Conservation (phyloP, 2,888 invertebrate species). For the Apeira syringaria region DNA sequence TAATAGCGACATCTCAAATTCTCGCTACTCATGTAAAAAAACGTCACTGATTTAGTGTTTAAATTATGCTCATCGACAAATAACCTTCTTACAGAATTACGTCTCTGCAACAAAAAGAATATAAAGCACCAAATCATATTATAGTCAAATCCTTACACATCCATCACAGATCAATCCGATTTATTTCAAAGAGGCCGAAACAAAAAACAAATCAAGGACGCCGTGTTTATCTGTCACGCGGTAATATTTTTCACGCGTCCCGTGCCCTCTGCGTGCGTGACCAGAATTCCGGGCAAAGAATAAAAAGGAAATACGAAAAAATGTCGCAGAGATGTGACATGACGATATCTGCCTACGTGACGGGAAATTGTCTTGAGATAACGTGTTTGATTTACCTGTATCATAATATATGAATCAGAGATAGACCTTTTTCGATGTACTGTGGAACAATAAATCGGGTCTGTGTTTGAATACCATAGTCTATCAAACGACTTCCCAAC, state of each 20-base stretch:
- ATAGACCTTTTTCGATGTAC: not conserved
- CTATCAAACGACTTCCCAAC: too few relatives aligned
- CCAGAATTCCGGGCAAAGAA: slow-evolving; percentile 41
- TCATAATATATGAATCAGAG: slow-evolving; percentile 2
- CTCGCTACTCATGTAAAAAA: too few relatives aligned
- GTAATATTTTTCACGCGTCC: slow-evolving; percentile 58
- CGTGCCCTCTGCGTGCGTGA: slow-evolving; percentile 46
- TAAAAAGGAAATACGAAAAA: slow-evolving; percentile 21
- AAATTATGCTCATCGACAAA: too few relatives aligned
- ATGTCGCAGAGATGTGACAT: slow-evolving; percentile 31
- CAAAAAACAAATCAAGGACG: slow-evolving; percentile 53
- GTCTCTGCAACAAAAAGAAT: not conserved
- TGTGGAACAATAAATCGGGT: not conserved
- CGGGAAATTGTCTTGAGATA: slow-evolving; percentile 12
- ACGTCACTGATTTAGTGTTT: too few relatives aligned
- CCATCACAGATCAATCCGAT: slow-evolving; percentile 20
- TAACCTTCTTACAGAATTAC: too few relatives aligned
- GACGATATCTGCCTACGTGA: slow-evolving; percentile 18
- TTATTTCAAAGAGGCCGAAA: slow-evolving; percentile 30
- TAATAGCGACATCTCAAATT: too few relatives aligned
- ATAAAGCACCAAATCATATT: not conserved
- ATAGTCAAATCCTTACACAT: not conserved
- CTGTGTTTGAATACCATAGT: not conserved
- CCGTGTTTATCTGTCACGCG: slow-evolving; percentile 49
- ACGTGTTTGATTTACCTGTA: slow-evolving; percentile 14